Evolutionary conservation across 2,797 vertebrate species (phyloP).

Genomic region (Acrossocheilus fasciatus): DNA sequence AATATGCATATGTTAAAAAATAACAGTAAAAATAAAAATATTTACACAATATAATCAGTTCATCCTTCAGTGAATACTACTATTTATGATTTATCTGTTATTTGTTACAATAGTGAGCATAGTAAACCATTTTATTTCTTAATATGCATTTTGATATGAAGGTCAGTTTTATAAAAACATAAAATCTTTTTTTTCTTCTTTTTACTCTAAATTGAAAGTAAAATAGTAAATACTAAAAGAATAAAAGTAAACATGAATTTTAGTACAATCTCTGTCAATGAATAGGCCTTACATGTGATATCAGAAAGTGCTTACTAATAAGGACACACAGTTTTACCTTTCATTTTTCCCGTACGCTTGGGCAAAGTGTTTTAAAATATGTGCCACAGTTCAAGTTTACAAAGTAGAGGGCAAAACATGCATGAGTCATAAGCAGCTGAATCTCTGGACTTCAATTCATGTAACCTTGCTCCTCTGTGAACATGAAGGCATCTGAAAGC

Average conservation of each 20-base stretch:
- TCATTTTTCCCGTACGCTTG: not conserved
- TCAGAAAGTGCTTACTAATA: not conserved
- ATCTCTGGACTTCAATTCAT: not conserved
- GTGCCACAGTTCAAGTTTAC: conserved; percentile 16
- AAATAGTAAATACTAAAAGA: not conserved
- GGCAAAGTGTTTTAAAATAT: not conserved
- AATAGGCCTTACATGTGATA: not conserved
- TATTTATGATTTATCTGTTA: not conserved
- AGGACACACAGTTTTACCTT: not conserved
- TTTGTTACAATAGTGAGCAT: not conserved
- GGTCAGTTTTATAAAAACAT: not conserved
- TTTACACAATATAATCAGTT: not conserved
- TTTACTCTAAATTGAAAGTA: not conserved
- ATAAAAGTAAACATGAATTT: conserved; percentile 6
- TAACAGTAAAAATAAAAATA: not conserved
- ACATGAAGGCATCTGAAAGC: not conserved
- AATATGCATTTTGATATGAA: conserved; percentile 13
- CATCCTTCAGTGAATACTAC: not conserved
- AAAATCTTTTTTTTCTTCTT: not conserved
- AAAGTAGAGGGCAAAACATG: not conserved
- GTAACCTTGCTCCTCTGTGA: not conserved
- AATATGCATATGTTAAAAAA: not conserved
- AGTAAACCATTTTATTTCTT: not conserved
- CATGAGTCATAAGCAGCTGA: not conserved
- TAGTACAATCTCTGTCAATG: not conserved